Base-by-base conservation (phyloP, 2,888 invertebrate genomes). In the Aporophyla lueneburgensis region DNA sequence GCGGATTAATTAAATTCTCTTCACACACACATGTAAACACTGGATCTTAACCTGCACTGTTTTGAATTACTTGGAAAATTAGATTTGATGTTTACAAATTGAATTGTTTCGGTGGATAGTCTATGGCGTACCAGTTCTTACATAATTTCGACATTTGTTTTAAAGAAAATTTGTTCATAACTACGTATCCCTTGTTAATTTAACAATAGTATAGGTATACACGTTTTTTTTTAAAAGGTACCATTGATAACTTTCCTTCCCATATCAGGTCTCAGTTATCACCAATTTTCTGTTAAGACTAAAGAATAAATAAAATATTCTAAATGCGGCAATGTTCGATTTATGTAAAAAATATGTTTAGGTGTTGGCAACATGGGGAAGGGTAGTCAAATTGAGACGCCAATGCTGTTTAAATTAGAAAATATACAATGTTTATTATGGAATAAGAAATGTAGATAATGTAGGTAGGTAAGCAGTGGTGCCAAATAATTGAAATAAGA, bases 1-100 rank as follows among this genome's bases (percentile, higher is more conserved):
- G 71, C 84, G 90, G 86, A 93, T 93, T 93, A 93, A 93, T 93
- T 93, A 93, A 93, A 93, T 93, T 93, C 92, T 90, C 86, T 87
- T 71, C 84, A 77, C 80, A 81, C 80, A 76, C 61, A 84, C 72
- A 63, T 76, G 14, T 21, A 78, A 54, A 2, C n/a, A 83, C n/a
- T 40, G 16, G 87, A 87, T 89, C 89, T 91, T 89, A 90, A 90
- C 90, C 89, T 85, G 81, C 61, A 65, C 43, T 76, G 73, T 80
- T 80, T 78, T 68, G 73, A 67, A 86, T 83, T 76, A 74, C 63
- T 80, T 77, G 65, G 51, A 3, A 53, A 63, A 62, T 76, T 14
- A 73, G 33, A 53, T 76, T 40, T 27, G 24, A 40, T 58, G 71
- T 54, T 51, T 14, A 43, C 16, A 19, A 12, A 27, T 27, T 49